Base-by-base conservation (phyloP, 2,113 vertebrate species). In the Eurystomus gularis region DNA sequence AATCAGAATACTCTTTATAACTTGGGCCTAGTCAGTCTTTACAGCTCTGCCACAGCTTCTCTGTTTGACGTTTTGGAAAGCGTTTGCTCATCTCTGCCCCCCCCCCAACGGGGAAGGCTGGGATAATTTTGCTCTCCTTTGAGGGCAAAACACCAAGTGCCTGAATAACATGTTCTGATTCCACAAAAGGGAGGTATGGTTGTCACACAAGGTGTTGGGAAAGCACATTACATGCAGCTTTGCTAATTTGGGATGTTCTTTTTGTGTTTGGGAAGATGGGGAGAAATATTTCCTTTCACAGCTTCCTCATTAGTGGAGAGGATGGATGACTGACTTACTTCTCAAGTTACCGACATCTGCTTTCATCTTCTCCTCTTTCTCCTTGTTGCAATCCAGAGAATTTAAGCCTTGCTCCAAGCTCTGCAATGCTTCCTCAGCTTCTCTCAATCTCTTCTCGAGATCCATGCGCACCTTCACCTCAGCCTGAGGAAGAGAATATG, bases 391-490 rank as follows among this genome's bases (percentile, higher is more conserved):
- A 39, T 99, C 98, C 88, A 98, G 90, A 28, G 98, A 98, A 95
- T 98, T 98, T 82, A 99, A 98, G 54, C 99, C 99, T 96, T 98
- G 98, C 93, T 99, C 99, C 97, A 99, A 98, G 87, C 99, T 98
- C 97, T 97, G 94, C 95, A 99, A 92, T 1, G 99, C 99, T 82
- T 98, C 98, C 80, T 99, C 99, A 1, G 99, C 99, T 97, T 98
- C 98, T 79, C 99, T 98, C 87, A 99, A 96, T 49, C 98, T 98
- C 77, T 93, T 96, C 96, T 99, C 99, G 97, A 99, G 96, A 94
- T 99, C 98, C 98, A 99, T 90, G 25, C 99, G 98, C 17, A 99
- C 98, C 96, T 99, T 98, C 44, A 99, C 98, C 97, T 99, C 99
- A 39, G 97, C 98, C 99, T 99, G 91, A 81, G 31, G 51, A 90